phyloP scores from a whole-genome alignment of 2,797 vertebrate species.

The Lacerta bilineata region DNA sequence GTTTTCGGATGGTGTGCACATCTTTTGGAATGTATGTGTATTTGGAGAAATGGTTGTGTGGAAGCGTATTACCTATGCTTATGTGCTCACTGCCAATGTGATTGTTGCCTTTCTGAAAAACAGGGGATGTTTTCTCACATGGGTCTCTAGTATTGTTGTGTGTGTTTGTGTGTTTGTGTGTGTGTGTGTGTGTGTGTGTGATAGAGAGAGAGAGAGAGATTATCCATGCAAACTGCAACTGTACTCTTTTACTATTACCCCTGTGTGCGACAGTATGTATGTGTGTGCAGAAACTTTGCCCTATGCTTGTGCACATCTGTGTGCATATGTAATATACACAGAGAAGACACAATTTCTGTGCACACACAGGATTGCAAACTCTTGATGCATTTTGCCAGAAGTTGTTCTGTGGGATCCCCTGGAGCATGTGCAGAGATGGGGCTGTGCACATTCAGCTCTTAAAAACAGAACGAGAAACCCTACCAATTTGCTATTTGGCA shows the following conservation, averaged over 20 bases:
- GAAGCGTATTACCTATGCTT: neutral
- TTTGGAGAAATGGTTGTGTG: neutral
- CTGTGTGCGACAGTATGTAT: neutral
- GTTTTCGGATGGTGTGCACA: neutral
- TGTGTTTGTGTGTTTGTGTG: too few relatives aligned
- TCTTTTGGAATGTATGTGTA: neutral
- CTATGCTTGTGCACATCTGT: neutral
- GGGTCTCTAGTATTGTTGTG: neutral
- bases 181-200: too few relatives aligned
- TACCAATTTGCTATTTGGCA: neutral
- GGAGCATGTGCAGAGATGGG: neutral
- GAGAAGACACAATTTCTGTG: neutral
- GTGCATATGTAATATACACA: neutral
- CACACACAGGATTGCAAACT: neutral
- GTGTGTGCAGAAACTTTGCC: neutral
- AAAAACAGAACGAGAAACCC: neutral
- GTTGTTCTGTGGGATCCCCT: neutral
- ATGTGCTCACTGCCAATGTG: neutral
- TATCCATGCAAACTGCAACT: neutral
- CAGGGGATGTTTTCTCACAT: neutral
- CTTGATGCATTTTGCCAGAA: neutral
- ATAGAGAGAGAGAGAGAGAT: neutral
- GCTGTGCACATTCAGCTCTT: neutral
- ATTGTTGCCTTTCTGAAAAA: neutral
- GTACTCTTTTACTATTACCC: neutral